Evolutionary conservation across 2,797 vertebrate genomes (phyloP), one percentile per base, ranked within the genome.

Genomic region (Streptopelia turtur): DNA sequence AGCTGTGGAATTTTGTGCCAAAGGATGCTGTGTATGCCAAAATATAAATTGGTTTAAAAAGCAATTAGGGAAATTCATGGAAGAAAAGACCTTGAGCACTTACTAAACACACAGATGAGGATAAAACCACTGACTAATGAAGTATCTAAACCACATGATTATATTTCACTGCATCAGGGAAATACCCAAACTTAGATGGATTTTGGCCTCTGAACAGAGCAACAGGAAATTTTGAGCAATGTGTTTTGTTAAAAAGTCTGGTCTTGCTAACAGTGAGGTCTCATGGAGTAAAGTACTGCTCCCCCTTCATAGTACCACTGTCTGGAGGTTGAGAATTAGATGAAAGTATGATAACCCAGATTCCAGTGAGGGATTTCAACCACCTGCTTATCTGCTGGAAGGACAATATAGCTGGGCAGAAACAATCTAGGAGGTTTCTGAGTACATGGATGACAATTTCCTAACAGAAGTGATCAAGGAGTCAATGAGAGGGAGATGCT

Each of bases 21-120:
- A 89, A 95, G 75, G 52, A 91, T 89, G 66, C n/a, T 87, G 30
- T 60, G 39, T 22, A 74, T 96, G 91, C 91, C 91, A 91, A 93
- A 80, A n/a, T 87, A 60, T 63, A 89, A 93, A 96, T 93, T 84
- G 59, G 41, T 90, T 96, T 94, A 90, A 92, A 92, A 89, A 66
- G 17, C 43, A 94, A 52, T 93, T 93, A 91, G 78, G 71, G 63
- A 93, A 89, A 91, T 91, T 83, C 37, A 52, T 79, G 47, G 78
- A 91, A 90, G 50, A 82, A 81, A 92, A 90, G 70, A 79, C 41
- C 70, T 92, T 84, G 56, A 66, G 23, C 69, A 74, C 66, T 89
- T 94, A 63, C 28, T 93, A 89, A 93, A 80, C 20, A 84, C 41
- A 52, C 23, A 84, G 52, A 87, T 84, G 84, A 93, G 81, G 47